Evolutionary conservation across 2,888 invertebrate genomes (phyloP), one percentile per base, ranked within the genome.

Genomic region (Steinernema scapterisci): DNA sequence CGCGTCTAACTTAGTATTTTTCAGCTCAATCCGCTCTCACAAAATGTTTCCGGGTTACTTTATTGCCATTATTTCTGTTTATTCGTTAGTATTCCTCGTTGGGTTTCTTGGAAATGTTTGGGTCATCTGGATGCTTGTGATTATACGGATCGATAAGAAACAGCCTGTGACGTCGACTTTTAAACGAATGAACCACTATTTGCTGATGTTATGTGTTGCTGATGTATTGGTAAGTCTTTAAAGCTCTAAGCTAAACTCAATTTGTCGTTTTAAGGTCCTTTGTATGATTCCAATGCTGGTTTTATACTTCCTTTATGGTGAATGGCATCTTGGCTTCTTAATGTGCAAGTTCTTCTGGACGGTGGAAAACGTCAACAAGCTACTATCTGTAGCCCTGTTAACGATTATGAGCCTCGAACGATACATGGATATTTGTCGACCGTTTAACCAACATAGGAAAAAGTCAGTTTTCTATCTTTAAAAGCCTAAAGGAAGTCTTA

Each of bases 361-460:
- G 1, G 80, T 80, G 1, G 83, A 83, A 70, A 81, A 82, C 71
- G 77, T 83, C 44, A 84, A 84, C 77, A 84, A 85, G 71, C 73
- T 85, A 13, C 78, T 84, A n/a, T 84, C 83, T 9, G 81, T 84
- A 0, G 83, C 83, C 70, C 80, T 84, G 23, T 75, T 84, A n/a
- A 78, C 84, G 0, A 78, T 82, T 13, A 85, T 84, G 84, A 78
- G 78, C 56, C 81, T 81, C 73, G 81, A 81, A 75, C 75, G 81
- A 16, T 83, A 81, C 72, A 44, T 83, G 21, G 82, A 75, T 11
- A 75, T 81, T 6, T 82, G 81, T 51, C 63, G 78, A 19, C 81
- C 81, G 3, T 82, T 80, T 27, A 63, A 63, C 16, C 27, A 63
- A 63, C 63, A 63, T n/a, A 63, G 38, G 16, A 25, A 25, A 38